phyloP scores from a whole-genome alignment of 2,113 vertebrate species.

The Silurus asotus region DNA sequence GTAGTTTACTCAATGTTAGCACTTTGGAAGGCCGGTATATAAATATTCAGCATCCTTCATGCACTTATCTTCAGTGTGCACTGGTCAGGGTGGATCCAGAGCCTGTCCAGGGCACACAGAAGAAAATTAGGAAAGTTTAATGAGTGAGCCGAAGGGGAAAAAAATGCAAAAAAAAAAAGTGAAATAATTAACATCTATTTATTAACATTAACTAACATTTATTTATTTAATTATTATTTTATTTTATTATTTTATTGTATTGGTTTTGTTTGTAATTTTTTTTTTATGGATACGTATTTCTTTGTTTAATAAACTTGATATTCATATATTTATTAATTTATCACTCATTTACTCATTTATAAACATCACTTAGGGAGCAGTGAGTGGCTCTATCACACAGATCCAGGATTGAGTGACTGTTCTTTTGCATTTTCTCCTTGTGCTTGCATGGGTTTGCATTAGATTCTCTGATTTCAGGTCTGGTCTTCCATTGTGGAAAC shows the following conservation, averaged over 20 bases:
- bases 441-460: neutral
- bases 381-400: neutral
- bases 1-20: neutral
- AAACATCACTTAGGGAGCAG: neutral
- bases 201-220: neutral
- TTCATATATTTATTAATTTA: too few species aligned
- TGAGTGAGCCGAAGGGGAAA: neutral
- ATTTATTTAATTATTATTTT: neutral
- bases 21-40: neutral
- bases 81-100: neutral
- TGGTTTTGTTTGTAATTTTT: too few species aligned
- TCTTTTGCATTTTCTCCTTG: neutral
- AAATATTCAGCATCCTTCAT: neutral
- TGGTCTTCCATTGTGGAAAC: neutral
- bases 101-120: neutral
- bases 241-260: too few species aligned
- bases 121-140: neutral
- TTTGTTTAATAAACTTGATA: too few species aligned
- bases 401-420: neutral
- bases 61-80: neutral
- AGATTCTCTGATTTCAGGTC: neutral
- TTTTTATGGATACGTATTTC: too few species aligned
- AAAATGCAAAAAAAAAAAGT: neutral
- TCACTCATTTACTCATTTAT: neutral
- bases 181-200: neutral